phyloP scores from a whole-genome alignment of 2,797 vertebrate genomes.

The Tokudaia tokunoshimensis region DNA sequence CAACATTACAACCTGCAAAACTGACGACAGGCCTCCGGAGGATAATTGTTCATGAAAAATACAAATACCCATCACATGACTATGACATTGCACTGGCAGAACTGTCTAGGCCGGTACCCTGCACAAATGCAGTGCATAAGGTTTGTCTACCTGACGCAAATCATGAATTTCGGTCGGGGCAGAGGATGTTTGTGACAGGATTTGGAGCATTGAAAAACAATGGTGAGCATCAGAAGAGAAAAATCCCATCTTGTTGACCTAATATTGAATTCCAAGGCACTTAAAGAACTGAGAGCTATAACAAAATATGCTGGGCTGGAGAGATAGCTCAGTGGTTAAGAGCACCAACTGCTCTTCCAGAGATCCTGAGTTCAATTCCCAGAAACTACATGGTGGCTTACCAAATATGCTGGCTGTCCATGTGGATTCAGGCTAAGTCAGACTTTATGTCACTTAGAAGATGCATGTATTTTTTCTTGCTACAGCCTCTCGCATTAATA shows the following conservation, averaged over 20 bases:
- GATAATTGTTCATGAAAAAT: constrained; percentile 88
- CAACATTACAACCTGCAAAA: constrained; percentile 82
- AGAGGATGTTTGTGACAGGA: constrained; percentile 88
- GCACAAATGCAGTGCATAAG: constrained; percentile 86
- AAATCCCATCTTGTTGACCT: neutral
- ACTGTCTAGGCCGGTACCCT: constrained; percentile 84
- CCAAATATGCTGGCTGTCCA: neutral
- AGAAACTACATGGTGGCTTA: too few species aligned
- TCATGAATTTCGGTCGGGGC: constrained; percentile 81
- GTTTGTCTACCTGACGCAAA: constrained; percentile 89
- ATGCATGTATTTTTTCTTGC: neutral
- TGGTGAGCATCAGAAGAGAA: constrained; percentile 83
- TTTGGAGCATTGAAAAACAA: constrained; percentile 88
- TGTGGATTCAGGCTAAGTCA: neutral
- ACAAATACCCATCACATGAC: constrained; percentile 78
- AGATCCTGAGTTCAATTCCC: too few species aligned
- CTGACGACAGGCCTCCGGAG: constrained; percentile 81
- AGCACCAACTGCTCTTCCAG: too few species aligned
- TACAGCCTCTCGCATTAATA: neutral
- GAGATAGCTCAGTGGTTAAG: too few species aligned
- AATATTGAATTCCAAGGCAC: neutral
- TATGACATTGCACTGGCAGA: constrained; percentile 88
- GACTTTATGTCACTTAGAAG: neutral
- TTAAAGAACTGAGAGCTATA: neutral
- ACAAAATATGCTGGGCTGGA: neutral